phyloP scores from a whole-genome alignment of 2,888 invertebrate genomes.

The Hesperia comma region DNA sequence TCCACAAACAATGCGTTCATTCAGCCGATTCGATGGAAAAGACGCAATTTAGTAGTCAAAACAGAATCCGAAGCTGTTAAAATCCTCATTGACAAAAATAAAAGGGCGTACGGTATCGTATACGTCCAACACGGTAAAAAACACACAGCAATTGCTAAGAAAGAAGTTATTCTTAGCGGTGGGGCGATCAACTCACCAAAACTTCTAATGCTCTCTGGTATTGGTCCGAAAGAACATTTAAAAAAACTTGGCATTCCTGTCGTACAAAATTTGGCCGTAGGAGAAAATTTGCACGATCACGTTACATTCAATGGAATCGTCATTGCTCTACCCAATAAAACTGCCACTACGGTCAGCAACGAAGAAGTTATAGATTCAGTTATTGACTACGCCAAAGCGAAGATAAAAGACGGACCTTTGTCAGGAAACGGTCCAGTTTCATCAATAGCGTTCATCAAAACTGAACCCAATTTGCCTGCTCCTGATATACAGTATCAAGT shows the following conservation, averaged over 20 bases:
- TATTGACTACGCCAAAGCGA: slow-evolving; percentile 60
- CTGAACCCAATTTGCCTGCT: slow-evolving; percentile 65
- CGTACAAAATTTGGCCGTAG: slow-evolving; percentile 62
- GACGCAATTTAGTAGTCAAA: slow-evolving; percentile 77
- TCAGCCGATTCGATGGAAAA: slow-evolving; percentile 83
- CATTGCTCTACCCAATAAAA: slow-evolving; percentile 77
- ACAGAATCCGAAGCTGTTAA: slow-evolving; percentile 80
- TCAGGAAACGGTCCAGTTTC: slow-evolving; percentile 81
- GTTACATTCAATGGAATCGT: slow-evolving; percentile 73
- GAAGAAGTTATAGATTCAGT: slow-evolving; percentile 67
- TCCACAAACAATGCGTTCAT: slow-evolving; percentile 87
- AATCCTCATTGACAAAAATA: slow-evolving; percentile 80
- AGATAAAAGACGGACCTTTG: slow-evolving; percentile 73
- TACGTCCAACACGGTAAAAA: slow-evolving; percentile 51
- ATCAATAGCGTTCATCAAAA: slow-evolving; percentile 84
- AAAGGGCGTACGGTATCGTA: slow-evolving; percentile 61
- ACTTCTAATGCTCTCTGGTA: slow-evolving; percentile 67
- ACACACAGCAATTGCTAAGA: slow-evolving; percentile 57
- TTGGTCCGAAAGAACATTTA: slow-evolving; percentile 64
- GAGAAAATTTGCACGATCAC: slow-evolving; percentile 71
- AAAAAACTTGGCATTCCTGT: slow-evolving; percentile 55
- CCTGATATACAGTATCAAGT: slow-evolving; percentile 87
- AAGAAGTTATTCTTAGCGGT: slow-evolving; percentile 65
- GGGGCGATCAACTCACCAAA: slow-evolving; percentile 66
- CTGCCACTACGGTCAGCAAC: slow-evolving; percentile 68